Percentiles rank a stretch among this genome's conserved stretches.
phyloP scores from a whole-genome alignment of 2,113 vertebrate genomes.

The Zapornia atra region DNA sequence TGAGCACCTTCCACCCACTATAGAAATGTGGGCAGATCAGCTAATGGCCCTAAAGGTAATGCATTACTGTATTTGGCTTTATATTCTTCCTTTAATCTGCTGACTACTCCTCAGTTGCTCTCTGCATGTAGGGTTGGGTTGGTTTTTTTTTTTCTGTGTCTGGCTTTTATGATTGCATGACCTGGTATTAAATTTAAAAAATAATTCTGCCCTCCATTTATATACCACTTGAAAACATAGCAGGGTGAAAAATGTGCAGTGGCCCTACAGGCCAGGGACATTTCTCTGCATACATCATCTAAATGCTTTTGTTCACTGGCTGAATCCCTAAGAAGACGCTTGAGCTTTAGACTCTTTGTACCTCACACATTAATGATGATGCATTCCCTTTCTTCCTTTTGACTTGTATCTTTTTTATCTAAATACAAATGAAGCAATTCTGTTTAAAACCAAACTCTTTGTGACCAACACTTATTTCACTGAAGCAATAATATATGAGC shows the following conservation, averaged over 20 bases:
- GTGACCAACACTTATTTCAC: not conserved
- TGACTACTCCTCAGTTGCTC: not conserved
- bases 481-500: not conserved
- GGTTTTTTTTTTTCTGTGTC: not conserved
- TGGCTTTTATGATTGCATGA: not conserved
- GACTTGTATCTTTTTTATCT: not conserved
- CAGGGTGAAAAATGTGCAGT: not conserved
- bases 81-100: not conserved
- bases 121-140: rapidly evolving
- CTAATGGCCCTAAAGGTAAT: slow-evolving; percentile 82
- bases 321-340: not conserved
- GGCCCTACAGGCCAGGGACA: not conserved
- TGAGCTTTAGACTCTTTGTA: not conserved
- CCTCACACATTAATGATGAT: not conserved
- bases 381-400: not conserved
- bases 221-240: not conserved
- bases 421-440: not conserved
- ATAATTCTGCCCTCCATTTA: not conserved
- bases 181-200: not conserved
- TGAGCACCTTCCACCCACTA: slow-evolving; percentile 78
- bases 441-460: not conserved
- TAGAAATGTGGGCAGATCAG: slow-evolving; percentile 88
- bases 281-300: not conserved
- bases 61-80: not conserved
- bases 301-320: not conserved